phyloP scores from a whole-genome alignment of 2,888 invertebrate genomes.

The Galeopsomyia nigrocyanea region DNA sequence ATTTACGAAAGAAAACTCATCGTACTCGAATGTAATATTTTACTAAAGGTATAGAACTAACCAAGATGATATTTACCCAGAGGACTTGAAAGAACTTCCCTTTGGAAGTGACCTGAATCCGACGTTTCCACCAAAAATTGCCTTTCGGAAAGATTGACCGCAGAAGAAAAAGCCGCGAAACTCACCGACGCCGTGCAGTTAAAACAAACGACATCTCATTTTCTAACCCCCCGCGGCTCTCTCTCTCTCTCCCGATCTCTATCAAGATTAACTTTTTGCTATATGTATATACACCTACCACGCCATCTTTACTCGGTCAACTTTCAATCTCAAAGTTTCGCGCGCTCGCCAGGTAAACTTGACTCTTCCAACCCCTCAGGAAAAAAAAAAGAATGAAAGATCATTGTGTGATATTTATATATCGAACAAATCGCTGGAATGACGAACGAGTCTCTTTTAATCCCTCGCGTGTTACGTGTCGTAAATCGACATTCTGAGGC shows the following conservation, averaged over 20 bases:
- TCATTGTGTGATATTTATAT: conserved; percentile 25
- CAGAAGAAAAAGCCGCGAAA: background rate
- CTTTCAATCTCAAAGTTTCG: conserved; percentile 46
- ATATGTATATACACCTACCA: too few species aligned
- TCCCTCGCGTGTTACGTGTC: conserved; percentile 30
- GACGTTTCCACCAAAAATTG: background rate
- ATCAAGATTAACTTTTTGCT: too few species aligned
- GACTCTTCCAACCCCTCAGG: background rate
- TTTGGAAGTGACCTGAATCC: too few species aligned
- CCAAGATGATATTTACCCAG: too few species aligned
- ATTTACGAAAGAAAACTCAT: too few species aligned
- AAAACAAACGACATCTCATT: conserved; percentile 42
- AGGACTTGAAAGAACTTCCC: too few species aligned
- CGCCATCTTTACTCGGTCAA: conserved; percentile 29
- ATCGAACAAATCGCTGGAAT: conserved; percentile 22
- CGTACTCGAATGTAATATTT: too few species aligned
- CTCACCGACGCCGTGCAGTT: conserved; percentile 18
- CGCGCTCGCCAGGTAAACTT: conserved; percentile 8
- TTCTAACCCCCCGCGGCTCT: background rate
- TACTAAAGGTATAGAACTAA: too few species aligned
- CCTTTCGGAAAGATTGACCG: conserved; percentile 7
- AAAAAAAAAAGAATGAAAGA: conserved; percentile 21
- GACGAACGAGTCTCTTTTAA: conserved; percentile 34
- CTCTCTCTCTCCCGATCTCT: conserved; percentile 2
- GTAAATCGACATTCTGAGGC: conserved; percentile 41